These are phyloP conservation scores for Aphodius granarius DNA, from an alignment of 2,888 invertebrate genomes.

Conservation along the genomic window DNA sequence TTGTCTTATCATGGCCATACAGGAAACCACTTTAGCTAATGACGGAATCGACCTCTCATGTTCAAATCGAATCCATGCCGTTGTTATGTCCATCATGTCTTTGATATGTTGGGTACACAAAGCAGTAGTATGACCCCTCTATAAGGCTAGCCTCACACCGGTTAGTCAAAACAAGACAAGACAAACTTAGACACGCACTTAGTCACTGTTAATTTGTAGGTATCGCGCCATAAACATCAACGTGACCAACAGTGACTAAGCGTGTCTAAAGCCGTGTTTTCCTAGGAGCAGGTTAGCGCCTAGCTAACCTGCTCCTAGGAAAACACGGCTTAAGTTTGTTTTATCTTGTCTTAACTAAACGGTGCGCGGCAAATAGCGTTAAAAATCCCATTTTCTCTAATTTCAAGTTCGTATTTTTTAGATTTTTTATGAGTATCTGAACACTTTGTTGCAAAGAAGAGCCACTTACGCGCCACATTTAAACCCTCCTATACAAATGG, in stretches of 20 bases:
- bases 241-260: too few relatives aligned
- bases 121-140: constrained; percentile 49
- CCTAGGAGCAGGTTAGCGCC: too few relatives aligned
- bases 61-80: constrained; percentile 61
- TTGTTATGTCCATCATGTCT: constrained; percentile 62
- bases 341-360: too few relatives aligned
- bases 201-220: too few relatives aligned
- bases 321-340: too few relatives aligned
- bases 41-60: constrained; percentile 46
- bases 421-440: constrained; percentile 61
- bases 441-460: constrained; percentile 59
- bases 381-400: neutral
- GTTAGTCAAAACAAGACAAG: too few relatives aligned
- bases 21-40: constrained; percentile 57
- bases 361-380: too few relatives aligned
- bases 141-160: too few relatives aligned
- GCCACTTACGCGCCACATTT: constrained; percentile 65
- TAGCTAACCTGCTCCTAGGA: too few relatives aligned
- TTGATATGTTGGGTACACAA: constrained; percentile 65
- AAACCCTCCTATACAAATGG: constrained; percentile 61
- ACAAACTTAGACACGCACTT: too few relatives aligned
- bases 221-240: too few relatives aligned
- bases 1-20: constrained; percentile 64
- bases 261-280: too few relatives aligned
- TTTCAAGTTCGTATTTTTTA: constrained; percentile 26